Evolutionary conservation across 2,797 vertebrate species (phyloP).

Genomic region (Neostethus bicornis): DNA sequence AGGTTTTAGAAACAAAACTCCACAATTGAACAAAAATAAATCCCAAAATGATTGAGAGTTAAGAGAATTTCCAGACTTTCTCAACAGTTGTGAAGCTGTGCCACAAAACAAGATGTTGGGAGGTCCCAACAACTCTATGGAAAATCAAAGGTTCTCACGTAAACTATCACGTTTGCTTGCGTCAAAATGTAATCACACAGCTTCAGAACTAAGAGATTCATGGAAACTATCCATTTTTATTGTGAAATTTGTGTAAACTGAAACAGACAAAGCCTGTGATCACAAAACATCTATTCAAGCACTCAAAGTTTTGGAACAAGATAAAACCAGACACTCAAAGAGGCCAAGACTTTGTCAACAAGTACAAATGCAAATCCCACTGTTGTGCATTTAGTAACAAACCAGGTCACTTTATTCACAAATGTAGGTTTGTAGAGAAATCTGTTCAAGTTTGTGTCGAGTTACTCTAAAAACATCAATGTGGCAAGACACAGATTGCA

Average conservation of each 20-base stretch:
- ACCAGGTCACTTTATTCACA: too few relatives aligned
- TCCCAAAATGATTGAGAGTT: too few relatives aligned
- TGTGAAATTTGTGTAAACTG: constrained; percentile 2
- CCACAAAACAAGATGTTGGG: neutral
- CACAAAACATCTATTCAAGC: constrained; percentile 3
- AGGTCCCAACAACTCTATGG: constrained; percentile 18
- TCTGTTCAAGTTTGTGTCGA: too few relatives aligned
- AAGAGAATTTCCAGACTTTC: too few relatives aligned
- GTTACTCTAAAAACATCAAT: too few relatives aligned
- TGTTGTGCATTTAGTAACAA: too few relatives aligned
- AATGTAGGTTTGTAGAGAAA: too few relatives aligned
- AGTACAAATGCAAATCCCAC: too few relatives aligned
- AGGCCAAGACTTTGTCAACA: too few relatives aligned
- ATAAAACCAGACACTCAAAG: neutral
- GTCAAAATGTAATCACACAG: constrained; percentile 2
- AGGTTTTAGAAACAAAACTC: too few relatives aligned
- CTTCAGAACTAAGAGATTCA: neutral
- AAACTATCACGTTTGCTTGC: constrained; percentile 17
- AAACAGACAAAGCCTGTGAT: constrained; percentile 4
- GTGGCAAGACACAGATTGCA: too few relatives aligned
- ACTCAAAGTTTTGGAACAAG: neutral
- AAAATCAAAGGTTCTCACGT: constrained; percentile 6
- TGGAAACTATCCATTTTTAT: neutral
- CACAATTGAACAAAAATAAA: too few relatives aligned
- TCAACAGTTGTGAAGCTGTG: constrained; percentile 11